Evolutionary conservation across 2,888 invertebrate species (phyloP), one percentile per base, ranked within the genome.

Genomic region (Chirona hameri): DNA sequence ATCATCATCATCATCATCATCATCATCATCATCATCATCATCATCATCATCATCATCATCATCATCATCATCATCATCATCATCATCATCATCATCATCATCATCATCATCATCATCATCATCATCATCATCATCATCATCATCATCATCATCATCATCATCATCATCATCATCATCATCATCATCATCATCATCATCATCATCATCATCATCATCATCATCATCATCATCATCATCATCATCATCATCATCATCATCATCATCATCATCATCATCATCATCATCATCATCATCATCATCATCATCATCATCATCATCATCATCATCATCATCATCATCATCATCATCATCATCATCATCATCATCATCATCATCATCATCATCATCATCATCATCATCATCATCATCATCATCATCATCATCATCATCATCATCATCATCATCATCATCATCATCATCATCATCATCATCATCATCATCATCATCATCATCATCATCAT

Each of bases 1-100:
- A n/a, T 65, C 65, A n/a, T 65, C 65, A 65, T 65, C 65, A 65
- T 65, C 65, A 65, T 65, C 65, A 65, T 65, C 65, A 65, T 65
- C 65, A 65, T 65, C 65, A 65, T 65, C 65, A 65, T 65, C 65
- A 65, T 65, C 65, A 65, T 65, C 65, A 65, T 65, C 65, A 65
- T 65, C 65, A 65, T 65, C n/a, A 65, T 65, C n/a, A 65, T 65
- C n/a, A 65, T 65, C n/a, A 65, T 65, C n/a, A 65, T 65, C n/a
- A 65, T 65, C n/a, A 65, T 65, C n/a, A 65, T 65, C n/a, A 65
- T 65, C n/a, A 65, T 65, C n/a, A 65, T 65, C n/a, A 65, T 65
- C n/a, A 65, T 65, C n/a, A 65, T 65, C n/a, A 65, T 65, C n/a
- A 65, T 65, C n/a, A 65, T 65, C n/a, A 65, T 65, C n/a, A 65